Evolutionary conservation across 2,888 invertebrate species (phyloP).

Genomic region (Asteroscopus sphinx): DNA sequence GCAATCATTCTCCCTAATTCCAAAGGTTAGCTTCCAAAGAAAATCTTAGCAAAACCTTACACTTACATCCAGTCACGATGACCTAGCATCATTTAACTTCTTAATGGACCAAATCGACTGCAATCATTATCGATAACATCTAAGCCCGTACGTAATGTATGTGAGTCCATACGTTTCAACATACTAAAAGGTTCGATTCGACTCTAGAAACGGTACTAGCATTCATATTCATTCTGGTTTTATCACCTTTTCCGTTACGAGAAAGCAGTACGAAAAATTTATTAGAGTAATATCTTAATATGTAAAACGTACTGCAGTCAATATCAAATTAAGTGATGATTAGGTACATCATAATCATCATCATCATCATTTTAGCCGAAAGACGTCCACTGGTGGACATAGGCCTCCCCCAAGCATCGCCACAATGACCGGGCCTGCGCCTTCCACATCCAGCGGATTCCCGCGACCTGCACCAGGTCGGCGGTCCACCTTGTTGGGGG

Average conservation of each 20-base stretch:
- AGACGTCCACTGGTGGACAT: too few species aligned
- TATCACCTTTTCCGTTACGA: constrained; percentile 33
- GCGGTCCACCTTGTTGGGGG: too few species aligned
- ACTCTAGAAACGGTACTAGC: constrained; percentile 34
- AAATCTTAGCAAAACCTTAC: constrained; percentile 15
- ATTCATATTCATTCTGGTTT: constrained; percentile 40
- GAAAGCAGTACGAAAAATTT: constrained; percentile 3
- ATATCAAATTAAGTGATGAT: too few species aligned
- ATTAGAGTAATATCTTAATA: too few species aligned
- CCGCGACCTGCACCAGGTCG: too few species aligned
- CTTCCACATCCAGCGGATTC: too few species aligned
- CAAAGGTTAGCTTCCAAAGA: constrained; percentile 7
- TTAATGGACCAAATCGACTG: constrained; percentile 46
- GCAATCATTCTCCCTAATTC: constrained; percentile 4
- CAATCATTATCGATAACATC: constrained; percentile 54
- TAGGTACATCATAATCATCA: too few species aligned
- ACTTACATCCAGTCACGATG: constrained; percentile 23
- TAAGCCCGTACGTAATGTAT: constrained; percentile 39
- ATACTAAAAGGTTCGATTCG: constrained; percentile 46
- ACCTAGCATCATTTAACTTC: constrained; percentile 39
- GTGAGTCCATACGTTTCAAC: constrained; percentile 33
- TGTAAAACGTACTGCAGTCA: too few species aligned
- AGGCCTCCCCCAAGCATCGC: too few species aligned
- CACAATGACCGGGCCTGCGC: too few species aligned
- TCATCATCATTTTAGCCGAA: too few species aligned